Conservation (phyloP, 2,888 invertebrate genomes). For the Spodoptera picta region DNA sequence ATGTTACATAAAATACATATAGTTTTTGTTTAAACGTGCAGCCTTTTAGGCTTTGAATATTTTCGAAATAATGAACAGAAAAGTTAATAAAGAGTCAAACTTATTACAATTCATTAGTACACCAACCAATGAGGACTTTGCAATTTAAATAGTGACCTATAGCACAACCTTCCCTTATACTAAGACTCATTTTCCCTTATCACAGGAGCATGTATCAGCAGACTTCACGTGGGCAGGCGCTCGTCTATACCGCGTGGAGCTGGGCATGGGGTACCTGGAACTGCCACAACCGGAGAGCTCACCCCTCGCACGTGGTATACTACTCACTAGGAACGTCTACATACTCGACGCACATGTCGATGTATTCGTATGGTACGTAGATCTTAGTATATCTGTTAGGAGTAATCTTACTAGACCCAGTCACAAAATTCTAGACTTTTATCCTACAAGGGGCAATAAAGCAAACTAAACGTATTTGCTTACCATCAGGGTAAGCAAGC, state of each 20-base stretch:
- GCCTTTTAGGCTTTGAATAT: too few species aligned
- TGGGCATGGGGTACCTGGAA: constrained; percentile 99
- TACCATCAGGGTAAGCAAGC: too few species aligned
- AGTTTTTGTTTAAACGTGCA: too few species aligned
- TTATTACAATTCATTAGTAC: too few species aligned
- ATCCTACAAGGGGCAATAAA: background rate
- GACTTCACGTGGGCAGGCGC: constrained; percentile 91
- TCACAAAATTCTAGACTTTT: too few species aligned
- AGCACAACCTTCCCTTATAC: background rate
- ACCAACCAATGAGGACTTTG: too few species aligned
- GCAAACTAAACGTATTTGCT: background rate
- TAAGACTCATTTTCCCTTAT: background rate
- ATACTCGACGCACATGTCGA: constrained; percentile 98
- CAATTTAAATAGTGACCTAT: too few species aligned
- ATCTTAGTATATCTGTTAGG: too few species aligned
- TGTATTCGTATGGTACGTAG: constrained; percentile 96
- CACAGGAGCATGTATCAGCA: constrained; percentile 92
- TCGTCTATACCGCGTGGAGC: constrained; percentile 96
- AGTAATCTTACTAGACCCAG: too few species aligned
- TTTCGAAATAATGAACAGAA: too few species aligned
- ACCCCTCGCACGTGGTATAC: constrained; percentile 92
- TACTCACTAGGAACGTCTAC: constrained; percentile 97
- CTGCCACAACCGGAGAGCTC: constrained; percentile 95
- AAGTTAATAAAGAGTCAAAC: too few species aligned
- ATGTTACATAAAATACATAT: too few species aligned